Conservation (phyloP, 2,113 vertebrate genomes). For the Halcyon senegalensis region DNA sequence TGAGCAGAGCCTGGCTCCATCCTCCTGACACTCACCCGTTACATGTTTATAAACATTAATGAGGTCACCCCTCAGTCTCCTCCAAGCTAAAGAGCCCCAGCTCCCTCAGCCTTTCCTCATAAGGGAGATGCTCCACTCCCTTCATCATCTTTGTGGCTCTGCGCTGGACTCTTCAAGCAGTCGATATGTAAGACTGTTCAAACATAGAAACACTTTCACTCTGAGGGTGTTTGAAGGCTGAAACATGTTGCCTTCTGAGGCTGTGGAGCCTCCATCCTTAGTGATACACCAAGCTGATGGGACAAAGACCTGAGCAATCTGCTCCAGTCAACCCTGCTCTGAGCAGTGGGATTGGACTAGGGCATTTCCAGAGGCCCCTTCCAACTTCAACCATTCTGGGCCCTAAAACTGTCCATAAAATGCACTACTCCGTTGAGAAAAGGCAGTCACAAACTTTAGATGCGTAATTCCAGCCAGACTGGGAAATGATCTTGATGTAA, state of each 20-base stretch:
- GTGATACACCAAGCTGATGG: not conserved
- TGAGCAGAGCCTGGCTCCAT: too few relatives aligned
- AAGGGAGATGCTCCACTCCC: too few relatives aligned
- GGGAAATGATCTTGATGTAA: not conserved
- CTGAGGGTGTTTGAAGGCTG: not conserved
- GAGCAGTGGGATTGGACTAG: not conserved
- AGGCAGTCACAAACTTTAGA: not conserved
- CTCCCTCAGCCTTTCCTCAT: too few relatives aligned
- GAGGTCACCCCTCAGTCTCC: too few relatives aligned
- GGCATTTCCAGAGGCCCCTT: not conserved
- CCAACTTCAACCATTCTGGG: not conserved
- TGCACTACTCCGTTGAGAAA: not conserved
- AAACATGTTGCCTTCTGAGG: not conserved
- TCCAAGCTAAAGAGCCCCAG: too few relatives aligned
- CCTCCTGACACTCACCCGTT: too few relatives aligned
- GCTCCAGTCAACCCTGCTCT: not conserved
- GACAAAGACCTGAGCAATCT: not conserved
- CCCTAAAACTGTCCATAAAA: not conserved
- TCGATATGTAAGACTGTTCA: not conserved
- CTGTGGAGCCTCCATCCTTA: not conserved
- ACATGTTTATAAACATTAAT: too few relatives aligned
- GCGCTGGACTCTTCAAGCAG: too few relatives aligned
- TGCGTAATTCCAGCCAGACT: not conserved
- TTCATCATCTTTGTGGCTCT: too few relatives aligned
- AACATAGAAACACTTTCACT: not conserved